Conservation (phyloP, 1,140 invertebrate genomes). For the Helicoverpa armigera region DNA sequence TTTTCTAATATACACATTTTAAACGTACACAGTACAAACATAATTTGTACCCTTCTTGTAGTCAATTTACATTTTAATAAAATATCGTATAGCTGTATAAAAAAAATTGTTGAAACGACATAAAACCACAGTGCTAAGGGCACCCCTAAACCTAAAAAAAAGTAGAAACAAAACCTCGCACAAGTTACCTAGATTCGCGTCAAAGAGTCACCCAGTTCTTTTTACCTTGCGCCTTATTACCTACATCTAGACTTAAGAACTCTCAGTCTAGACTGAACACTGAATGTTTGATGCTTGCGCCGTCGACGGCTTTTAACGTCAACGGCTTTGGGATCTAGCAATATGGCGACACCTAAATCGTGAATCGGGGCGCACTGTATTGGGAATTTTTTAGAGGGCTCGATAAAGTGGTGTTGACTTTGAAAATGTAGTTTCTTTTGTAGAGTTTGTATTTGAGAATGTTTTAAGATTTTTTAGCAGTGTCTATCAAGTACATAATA, state of each 20-base stretch:
- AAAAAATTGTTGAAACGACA: too few relatives aligned
- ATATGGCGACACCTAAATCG: constrained; percentile 34
- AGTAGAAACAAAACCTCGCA: neutral
- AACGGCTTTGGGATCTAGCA: constrained; percentile 31
- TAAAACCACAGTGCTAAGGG: too few relatives aligned
- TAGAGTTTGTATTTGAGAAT: neutral
- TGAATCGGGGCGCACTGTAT: neutral
- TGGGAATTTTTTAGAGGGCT: constrained; percentile 8
- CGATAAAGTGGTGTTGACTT: neutral
- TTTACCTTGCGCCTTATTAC: constrained; percentile 51
- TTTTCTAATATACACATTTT: too few relatives aligned
- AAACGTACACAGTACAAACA: too few relatives aligned
- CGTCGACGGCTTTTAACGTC: constrained; percentile 42
- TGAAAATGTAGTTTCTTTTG: too few relatives aligned
- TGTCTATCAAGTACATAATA: too few relatives aligned
- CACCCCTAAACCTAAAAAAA: neutral
- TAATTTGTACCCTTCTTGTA: too few relatives aligned
- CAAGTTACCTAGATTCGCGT: constrained; percentile 62
- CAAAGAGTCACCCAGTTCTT: constrained; percentile 63
- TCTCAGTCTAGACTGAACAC: constrained; percentile 45
- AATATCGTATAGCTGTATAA: too few relatives aligned
- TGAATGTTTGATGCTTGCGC: constrained; percentile 68
- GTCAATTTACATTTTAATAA: too few relatives aligned
- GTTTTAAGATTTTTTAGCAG: neutral
- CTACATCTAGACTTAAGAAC: constrained; percentile 56